phyloP scores from a whole-genome alignment of 2,113 vertebrate genomes.

The Dunckerocampus dactyliophorus region DNA sequence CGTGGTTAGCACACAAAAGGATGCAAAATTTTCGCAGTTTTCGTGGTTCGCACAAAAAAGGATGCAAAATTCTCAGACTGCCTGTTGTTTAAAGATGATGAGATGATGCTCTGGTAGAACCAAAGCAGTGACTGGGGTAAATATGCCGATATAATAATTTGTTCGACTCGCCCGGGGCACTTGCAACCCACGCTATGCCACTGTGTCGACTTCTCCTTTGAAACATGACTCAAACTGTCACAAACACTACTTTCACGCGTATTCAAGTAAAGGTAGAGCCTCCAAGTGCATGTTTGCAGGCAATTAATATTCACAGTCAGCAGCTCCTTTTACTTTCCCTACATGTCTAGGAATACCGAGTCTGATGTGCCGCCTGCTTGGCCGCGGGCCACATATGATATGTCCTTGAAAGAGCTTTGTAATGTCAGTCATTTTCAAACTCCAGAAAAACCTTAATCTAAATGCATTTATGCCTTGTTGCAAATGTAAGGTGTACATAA shows the following conservation, averaged over 20 bases:
- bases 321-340: constrained; percentile 10
- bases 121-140: too few relatives aligned
- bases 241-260: neutral
- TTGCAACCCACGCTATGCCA: neutral
- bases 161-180: too few relatives aligned
- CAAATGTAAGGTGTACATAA: neutral
- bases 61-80: too few relatives aligned
- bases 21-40: too few relatives aligned
- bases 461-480: constrained; percentile 9
- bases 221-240: neutral
- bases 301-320: constrained; percentile 28
- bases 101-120: too few relatives aligned
- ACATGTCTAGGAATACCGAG: constrained; percentile 14
- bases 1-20: too few relatives aligned
- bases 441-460: constrained; percentile 15
- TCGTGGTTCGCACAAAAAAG: too few relatives aligned
- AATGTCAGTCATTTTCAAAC: constrained; percentile 28
- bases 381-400: constrained; percentile 24
- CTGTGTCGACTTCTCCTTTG: too few relatives aligned
- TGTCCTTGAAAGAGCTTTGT: constrained; percentile 35
- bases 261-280: neutral
- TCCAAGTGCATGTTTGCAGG: constrained; percentile 4
- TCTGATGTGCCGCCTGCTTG: constrained; percentile 21
- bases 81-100: too few relatives aligned
- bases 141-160: too few relatives aligned